Evolutionary conservation across 1,140 invertebrate species (phyloP).

Genomic region (Lordiphosa clarofinis): DNA sequence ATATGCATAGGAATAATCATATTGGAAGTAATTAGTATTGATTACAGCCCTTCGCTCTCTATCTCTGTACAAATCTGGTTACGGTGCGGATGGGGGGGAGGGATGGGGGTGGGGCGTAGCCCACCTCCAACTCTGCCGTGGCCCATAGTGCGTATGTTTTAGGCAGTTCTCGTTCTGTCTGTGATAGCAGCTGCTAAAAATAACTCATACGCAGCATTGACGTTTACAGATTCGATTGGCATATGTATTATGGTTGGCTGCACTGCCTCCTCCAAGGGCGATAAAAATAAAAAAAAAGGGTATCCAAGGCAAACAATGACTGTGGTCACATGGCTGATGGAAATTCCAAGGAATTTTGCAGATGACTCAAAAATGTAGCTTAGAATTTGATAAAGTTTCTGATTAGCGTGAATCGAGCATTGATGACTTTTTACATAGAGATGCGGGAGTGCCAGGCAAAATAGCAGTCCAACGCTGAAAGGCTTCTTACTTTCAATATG

Average conservation of each 20-base stretch:
- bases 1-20: conserved; percentile 47
- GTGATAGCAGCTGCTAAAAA: conserved; percentile 46
- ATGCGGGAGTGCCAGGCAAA: too few species aligned
- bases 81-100: too few species aligned
- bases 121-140: too few species aligned
- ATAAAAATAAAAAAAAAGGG: conserved; percentile 17
- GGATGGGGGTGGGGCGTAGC: background rate
- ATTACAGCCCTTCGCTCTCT: conserved; percentile 29
- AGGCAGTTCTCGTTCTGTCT: conserved; percentile 9
- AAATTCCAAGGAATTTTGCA: background rate
- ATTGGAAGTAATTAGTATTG: conserved; percentile 69
- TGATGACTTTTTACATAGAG: too few species aligned
- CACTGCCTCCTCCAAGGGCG: conserved; percentile 24
- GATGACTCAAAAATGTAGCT: too few species aligned
- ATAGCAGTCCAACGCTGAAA: too few species aligned
- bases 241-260: conserved; percentile 43
- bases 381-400: too few species aligned
- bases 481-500: too few species aligned
- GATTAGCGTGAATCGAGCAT: too few species aligned
- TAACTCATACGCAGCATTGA: conserved; percentile 42
- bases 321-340: background rate
- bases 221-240: conserved; percentile 45
- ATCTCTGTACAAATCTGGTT: too few species aligned
- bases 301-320: conserved; percentile 2
- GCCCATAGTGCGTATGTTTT: conserved; percentile 3